These are phyloP conservation scores for Nycticorax nycticorax DNA, from an alignment of 2,113 vertebrate species.

Conservation along the genomic window DNA sequence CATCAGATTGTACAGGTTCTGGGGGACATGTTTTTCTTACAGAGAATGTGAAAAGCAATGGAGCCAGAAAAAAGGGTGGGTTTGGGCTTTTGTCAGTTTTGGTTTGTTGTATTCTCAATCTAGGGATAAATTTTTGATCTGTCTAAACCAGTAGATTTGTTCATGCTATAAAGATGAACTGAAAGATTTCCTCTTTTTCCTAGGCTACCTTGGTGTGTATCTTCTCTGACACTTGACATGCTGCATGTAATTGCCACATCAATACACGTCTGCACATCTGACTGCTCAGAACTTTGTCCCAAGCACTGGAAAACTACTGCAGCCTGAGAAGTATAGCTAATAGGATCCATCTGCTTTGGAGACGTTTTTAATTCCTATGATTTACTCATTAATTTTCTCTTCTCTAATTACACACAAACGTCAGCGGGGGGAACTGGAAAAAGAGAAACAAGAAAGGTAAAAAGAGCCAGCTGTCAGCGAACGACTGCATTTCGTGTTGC, in stretches of 20 bases:
- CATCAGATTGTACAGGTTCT: too few species aligned
- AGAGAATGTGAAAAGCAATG: background rate
- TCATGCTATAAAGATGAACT: background rate
- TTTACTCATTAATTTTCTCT: conserved; percentile 1
- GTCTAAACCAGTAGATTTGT: background rate
- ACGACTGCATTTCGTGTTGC: background rate
- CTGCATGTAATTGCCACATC: background rate
- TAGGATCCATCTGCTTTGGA: conserved; percentile 19
- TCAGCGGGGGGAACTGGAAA: background rate
- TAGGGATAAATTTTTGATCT: background rate
- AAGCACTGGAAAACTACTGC: background rate
- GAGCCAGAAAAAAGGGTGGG: background rate
- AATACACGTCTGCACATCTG: background rate
- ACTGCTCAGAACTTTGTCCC: background rate
- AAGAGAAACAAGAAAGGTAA: background rate
- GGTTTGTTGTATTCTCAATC: background rate
- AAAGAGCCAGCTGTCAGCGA: background rate
- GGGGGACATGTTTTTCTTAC: background rate
- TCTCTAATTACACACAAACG: background rate
- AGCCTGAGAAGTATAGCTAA: background rate
- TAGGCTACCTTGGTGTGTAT: background rate
- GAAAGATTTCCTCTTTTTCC: background rate
- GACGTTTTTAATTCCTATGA: background rate
- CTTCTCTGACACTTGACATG: background rate
- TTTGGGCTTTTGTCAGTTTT: background rate